Evolutionary conservation across 2,113 vertebrate genomes (phyloP).

Genomic region (Trinectes maculatus): DNA sequence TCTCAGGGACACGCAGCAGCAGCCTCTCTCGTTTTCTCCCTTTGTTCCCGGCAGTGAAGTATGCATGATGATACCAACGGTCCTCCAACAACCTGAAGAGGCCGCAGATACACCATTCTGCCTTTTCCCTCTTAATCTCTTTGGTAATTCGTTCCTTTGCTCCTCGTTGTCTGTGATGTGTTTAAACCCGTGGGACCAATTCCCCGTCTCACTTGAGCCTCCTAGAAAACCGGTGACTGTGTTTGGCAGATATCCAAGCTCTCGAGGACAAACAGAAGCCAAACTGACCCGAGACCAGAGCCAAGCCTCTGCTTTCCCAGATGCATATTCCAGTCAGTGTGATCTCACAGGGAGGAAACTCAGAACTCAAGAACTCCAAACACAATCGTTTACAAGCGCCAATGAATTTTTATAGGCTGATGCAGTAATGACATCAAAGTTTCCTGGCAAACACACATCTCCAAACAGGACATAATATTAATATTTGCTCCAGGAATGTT

Average conservation of each 20-base stretch:
- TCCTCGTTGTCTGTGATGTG: not conserved
- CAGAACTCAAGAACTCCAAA: too few species aligned
- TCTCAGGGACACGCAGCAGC: not conserved
- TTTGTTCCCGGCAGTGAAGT: not conserved
- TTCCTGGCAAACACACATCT: too few species aligned
- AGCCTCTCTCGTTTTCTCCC: not conserved
- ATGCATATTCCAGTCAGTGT: too few species aligned
- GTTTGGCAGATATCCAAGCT: not conserved
- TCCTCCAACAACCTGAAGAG: slow-evolving; percentile 15
- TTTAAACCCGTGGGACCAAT: not conserved
- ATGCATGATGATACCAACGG: not conserved
- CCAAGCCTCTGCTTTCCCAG: not conserved
- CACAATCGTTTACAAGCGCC: too few species aligned
- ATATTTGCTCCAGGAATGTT: too few species aligned
- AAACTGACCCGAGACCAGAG: not conserved
- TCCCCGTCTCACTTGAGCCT: not conserved
- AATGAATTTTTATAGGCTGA: too few species aligned
- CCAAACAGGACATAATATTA: too few species aligned
- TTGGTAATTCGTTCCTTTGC: not conserved
- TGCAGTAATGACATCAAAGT: too few species aligned
- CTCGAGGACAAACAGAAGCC: not conserved
- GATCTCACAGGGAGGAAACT: too few species aligned
- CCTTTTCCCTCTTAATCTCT: not conserved
- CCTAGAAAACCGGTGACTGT: slow-evolving; percentile 6
- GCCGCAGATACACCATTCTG: not conserved